These are phyloP conservation scores for Clarias fuscus DNA, from an alignment of 2,797 vertebrate genomes.

Conservation along the genomic window DNA sequence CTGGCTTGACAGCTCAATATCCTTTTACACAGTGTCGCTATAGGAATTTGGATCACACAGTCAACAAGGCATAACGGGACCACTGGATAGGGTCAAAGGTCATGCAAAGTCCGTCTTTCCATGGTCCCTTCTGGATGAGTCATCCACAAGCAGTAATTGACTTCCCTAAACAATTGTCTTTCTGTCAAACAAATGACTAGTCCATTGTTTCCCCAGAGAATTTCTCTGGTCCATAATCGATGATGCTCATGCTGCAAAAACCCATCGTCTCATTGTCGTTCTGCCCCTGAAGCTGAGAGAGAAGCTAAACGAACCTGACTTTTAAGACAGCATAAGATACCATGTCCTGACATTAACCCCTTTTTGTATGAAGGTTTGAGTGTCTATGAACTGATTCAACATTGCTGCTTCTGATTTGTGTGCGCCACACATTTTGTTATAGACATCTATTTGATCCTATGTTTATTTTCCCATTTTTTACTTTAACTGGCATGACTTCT, in stretches of 20 bases:
- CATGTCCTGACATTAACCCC: background rate
- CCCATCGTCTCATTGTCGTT: conserved; percentile 32
- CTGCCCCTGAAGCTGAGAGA: conserved; percentile 3
- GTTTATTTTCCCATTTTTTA: background rate
- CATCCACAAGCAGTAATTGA: conserved; percentile 65
- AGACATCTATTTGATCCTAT: background rate
- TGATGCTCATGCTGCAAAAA: conserved; percentile 57
- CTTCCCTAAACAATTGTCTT: conserved; percentile 63
- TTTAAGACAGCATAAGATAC: conserved; percentile 4
- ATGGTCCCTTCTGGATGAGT: conserved; percentile 50
- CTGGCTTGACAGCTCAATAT: background rate
- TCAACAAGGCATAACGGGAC: conserved; percentile 14
- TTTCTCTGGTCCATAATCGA: conserved; percentile 70
- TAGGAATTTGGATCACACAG: background rate
- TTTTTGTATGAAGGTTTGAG: background rate
- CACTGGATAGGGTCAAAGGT: conserved; percentile 49
- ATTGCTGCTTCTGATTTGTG: background rate
- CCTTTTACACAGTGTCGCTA: conserved; percentile 20
- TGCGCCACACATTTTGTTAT: background rate
- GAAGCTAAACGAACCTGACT: conserved; percentile 30
- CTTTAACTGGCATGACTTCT: background rate
- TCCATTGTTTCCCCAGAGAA: conserved; percentile 66
- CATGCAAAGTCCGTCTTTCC: background rate
- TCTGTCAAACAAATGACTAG: conserved; percentile 71
- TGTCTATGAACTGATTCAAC: background rate